These are phyloP conservation scores for Calameuta filiformis DNA, from an alignment of 2,888 invertebrate genomes.

Conservation along the genomic window DNA sequence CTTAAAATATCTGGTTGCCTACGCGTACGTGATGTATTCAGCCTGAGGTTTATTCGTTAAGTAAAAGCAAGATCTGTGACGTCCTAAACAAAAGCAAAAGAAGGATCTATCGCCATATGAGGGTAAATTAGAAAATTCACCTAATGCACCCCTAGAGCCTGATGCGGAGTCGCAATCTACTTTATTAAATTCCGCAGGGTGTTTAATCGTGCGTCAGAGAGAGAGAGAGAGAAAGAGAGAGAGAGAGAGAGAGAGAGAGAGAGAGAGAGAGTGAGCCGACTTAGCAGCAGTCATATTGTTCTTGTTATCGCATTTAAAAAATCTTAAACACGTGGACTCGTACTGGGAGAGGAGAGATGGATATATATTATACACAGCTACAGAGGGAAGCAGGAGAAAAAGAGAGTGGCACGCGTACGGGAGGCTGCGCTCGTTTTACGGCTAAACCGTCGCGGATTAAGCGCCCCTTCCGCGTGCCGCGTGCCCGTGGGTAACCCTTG, in stretches of 20 bases:
- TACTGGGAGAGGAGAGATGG: conserved; percentile 4
- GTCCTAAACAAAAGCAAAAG: background rate
- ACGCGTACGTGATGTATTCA: background rate
- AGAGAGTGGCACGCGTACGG: conserved; percentile 16
- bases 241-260: background rate
- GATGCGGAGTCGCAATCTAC: background rate
- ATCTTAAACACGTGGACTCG: conserved; percentile 35
- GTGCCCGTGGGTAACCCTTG: conserved; percentile 26
- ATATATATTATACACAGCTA: background rate
- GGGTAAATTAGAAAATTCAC: background rate
- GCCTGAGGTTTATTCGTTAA: background rate
- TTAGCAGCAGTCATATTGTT: conserved; percentile 17
- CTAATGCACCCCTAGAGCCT: background rate
- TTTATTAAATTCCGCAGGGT: conserved; percentile 40
- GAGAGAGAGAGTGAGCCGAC: background rate
- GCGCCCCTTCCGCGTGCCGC: conserved; percentile 27
- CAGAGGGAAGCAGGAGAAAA: conserved; percentile 16
- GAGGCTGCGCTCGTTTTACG: conserved; percentile 34
- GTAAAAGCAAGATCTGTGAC: background rate
- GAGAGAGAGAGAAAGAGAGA: background rate
- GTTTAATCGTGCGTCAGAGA: background rate
- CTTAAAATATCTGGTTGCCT: background rate
- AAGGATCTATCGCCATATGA: background rate
- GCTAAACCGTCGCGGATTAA: conserved; percentile 45
- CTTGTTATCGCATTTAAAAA: conserved; percentile 36